These are phyloP conservation scores for Papilio glaucus DNA, from an alignment of 1,140 invertebrate genomes.

Conservation along the genomic window DNA sequence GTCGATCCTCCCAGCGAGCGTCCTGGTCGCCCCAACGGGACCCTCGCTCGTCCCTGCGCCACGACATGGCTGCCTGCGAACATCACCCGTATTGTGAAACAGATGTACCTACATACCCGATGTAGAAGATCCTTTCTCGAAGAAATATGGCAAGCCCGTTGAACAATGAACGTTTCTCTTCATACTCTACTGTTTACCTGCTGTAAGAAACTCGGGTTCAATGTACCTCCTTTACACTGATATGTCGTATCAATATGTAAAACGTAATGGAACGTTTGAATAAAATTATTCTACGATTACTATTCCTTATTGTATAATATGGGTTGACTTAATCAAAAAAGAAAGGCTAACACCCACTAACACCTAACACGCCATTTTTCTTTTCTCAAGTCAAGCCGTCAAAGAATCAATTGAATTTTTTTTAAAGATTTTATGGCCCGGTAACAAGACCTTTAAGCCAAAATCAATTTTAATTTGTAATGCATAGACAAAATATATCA, in stretches of 20 bases:
- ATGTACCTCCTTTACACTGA: constrained; percentile 23
- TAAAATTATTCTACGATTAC: constrained; percentile 2
- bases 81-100: constrained; percentile 68
- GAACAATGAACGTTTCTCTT: constrained; percentile 31
- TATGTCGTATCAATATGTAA: neutral
- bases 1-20: constrained; percentile 46
- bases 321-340: neutral
- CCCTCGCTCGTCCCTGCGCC: constrained; percentile 68
- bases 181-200: constrained; percentile 36
- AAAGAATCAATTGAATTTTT: constrained; percentile 9
- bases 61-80: constrained; percentile 78
- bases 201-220: constrained; percentile 33
- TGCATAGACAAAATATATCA: too few relatives aligned
- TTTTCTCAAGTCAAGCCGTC: neutral
- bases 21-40: constrained; percentile 62
- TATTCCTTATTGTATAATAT: neutral
- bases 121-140: constrained; percentile 38
- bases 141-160: constrained; percentile 19
- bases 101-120: constrained; percentile 56
- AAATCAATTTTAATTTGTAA: too few relatives aligned
- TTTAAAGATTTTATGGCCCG: too few relatives aligned
- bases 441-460: too few relatives aligned
- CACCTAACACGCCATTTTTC: constrained; percentile 21
- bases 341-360: too few relatives aligned
- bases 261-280: neutral